phyloP scores from a whole-genome alignment of 2,888 invertebrate species.

The Automeris io region DNA sequence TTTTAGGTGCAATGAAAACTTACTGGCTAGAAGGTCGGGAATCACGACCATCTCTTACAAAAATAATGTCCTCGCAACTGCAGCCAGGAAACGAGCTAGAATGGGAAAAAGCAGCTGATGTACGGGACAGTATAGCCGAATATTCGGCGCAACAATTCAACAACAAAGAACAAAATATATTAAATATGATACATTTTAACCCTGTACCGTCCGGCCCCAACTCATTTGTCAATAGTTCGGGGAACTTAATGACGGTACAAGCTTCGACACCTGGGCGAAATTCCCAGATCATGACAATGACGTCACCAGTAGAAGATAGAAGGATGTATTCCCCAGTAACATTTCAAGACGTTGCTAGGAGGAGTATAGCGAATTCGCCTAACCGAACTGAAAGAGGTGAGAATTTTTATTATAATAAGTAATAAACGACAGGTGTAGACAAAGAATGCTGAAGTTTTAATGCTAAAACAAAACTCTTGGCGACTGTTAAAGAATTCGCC shows the following conservation, averaged over 20 bases:
- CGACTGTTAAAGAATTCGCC: too few species aligned
- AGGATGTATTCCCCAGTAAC: slow-evolving; percentile 90
- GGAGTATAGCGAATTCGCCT: slow-evolving; percentile 87
- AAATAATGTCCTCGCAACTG: slow-evolving; percentile 59
- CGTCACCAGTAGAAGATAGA: slow-evolving; percentile 78
- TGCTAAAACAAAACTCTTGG: too few species aligned
- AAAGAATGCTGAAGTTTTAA: too few species aligned
- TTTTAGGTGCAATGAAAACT: slow-evolving; percentile 88
- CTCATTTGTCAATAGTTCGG: slow-evolving; percentile 31
- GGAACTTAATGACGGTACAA: slow-evolving; percentile 27
- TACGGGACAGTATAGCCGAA: slow-evolving; percentile 62
- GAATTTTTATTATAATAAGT: slow-evolving; percentile 9
- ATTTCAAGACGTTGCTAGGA: slow-evolving; percentile 88
- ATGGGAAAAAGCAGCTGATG: slow-evolving; percentile 67
- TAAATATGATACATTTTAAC: slow-evolving; percentile 30
- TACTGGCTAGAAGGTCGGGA: slow-evolving; percentile 90
- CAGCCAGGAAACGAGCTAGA: slow-evolving; percentile 58
- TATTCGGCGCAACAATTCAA: slow-evolving; percentile 55
- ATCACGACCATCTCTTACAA: slow-evolving; percentile 75
- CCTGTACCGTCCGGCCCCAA: slow-evolving; percentile 39
- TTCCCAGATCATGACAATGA: slow-evolving; percentile 38
- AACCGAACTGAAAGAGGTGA: slow-evolving; percentile 59
- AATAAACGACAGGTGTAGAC: too few species aligned
- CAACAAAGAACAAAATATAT: slow-evolving; percentile 34
- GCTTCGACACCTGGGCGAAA: slow-evolving; percentile 26